phyloP scores from a whole-genome alignment of 2,113 vertebrate genomes.

The Emberiza fucata region DNA sequence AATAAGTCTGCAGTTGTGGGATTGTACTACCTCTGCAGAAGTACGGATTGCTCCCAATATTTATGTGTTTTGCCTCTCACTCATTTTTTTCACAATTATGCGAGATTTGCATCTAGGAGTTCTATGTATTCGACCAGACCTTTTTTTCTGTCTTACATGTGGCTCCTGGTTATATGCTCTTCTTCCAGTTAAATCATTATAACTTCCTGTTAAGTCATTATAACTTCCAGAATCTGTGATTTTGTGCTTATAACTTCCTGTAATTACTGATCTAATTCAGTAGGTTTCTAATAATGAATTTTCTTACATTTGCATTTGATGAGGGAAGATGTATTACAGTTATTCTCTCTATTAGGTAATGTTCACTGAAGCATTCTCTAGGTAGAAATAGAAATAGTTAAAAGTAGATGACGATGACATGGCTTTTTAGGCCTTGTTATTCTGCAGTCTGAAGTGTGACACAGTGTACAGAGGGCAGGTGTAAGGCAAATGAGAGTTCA shows the following conservation, averaged over 20 bases:
- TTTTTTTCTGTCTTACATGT: background rate
- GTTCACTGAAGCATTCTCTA: background rate
- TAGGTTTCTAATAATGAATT: background rate
- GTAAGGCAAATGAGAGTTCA: background rate
- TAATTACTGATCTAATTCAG: background rate
- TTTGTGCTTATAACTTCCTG: background rate
- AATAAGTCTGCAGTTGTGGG: background rate
- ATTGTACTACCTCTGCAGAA: background rate
- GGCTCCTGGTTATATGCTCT: background rate
- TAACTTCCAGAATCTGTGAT: too few species aligned
- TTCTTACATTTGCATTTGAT: background rate
- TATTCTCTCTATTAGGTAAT: background rate
- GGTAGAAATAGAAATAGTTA: background rate
- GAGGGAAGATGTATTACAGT: background rate
- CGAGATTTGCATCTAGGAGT: background rate
- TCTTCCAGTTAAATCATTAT: background rate
- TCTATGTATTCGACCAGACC: background rate
- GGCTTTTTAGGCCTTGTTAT: background rate
- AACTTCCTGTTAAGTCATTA: background rate
- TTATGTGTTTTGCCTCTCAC: background rate
- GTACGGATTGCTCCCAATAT: background rate
- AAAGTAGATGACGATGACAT: rapidly evolving
- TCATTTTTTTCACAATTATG: background rate
- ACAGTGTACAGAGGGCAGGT: background rate
- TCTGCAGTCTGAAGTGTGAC: background rate